These are phyloP conservation scores for Callyntrura guangdongensis DNA, from an alignment of 2,888 invertebrate genomes.

Conservation along the genomic window DNA sequence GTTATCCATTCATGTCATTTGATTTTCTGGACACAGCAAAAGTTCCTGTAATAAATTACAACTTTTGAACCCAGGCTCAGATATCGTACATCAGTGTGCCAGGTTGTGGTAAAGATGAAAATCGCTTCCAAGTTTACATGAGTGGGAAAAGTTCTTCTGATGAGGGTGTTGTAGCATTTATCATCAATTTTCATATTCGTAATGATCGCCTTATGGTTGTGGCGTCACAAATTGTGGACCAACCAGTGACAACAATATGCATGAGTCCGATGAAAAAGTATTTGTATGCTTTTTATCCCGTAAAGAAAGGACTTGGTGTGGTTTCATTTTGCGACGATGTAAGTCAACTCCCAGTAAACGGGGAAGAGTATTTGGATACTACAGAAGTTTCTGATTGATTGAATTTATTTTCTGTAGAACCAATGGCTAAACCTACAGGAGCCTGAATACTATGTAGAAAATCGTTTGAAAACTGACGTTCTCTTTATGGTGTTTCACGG, in stretches of 20 bases:
- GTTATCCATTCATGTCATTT: conserved; percentile 82
- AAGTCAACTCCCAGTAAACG: neutral
- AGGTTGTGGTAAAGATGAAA: conserved; percentile 79
- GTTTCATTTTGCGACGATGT: conserved; percentile 82
- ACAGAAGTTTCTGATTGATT: neutral
- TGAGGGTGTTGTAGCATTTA: conserved; percentile 69
- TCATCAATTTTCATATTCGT: conserved; percentile 81
- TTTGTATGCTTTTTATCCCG: conserved; percentile 81
- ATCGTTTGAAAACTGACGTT: conserved; percentile 75
- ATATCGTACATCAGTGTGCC: conserved; percentile 81
- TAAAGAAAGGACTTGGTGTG: conserved; percentile 79
- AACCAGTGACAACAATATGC: conserved; percentile 80
- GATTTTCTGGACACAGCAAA: conserved; percentile 79
- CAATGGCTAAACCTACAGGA: conserved; percentile 81
- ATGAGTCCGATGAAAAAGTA: conserved; percentile 76
- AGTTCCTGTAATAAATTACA: conserved; percentile 67
- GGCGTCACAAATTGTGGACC: conserved; percentile 81
- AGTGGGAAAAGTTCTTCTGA: conserved; percentile 63
- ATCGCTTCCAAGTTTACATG: conserved; percentile 80
- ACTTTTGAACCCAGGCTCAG: conserved; percentile 73
- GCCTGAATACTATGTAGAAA: conserved; percentile 78
- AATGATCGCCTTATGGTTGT: conserved; percentile 80
- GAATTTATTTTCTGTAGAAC: conserved; percentile 50
- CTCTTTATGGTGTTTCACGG: conserved; percentile 76
- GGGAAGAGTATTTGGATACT: too few species aligned